phyloP scores from a whole-genome alignment of 2,888 invertebrate genomes.

The Octonoba sinensis region DNA sequence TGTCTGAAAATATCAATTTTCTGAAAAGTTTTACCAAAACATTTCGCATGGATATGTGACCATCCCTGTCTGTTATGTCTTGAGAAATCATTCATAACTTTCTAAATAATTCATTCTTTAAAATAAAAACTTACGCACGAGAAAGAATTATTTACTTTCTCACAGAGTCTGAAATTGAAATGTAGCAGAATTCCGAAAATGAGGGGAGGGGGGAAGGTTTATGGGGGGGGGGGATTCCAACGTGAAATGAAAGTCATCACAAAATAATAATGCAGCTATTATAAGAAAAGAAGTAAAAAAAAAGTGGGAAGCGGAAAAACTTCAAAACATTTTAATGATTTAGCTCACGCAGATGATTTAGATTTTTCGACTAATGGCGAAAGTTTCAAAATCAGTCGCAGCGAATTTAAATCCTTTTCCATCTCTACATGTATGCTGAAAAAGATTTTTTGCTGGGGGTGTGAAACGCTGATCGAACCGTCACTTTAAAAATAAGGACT shows the following conservation, averaged over 20 bases:
- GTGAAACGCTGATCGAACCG: constrained; percentile 37
- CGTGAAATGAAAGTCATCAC: constrained; percentile 54
- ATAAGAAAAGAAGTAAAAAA: constrained; percentile 23
- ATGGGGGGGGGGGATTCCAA: background rate
- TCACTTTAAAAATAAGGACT: constrained; percentile 42
- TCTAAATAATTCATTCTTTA: no score
- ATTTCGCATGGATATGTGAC: no score
- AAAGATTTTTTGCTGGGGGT: background rate
- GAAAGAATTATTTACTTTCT: no score
- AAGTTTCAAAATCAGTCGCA: constrained; percentile 33
- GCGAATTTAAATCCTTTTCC: constrained; percentile 56
- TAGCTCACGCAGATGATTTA: constrained; percentile 55
- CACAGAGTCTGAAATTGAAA: no score
- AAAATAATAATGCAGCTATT: constrained; percentile 58
- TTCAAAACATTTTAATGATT: constrained; percentile 60
- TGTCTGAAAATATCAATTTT: no score
- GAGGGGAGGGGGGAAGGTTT: background rate
- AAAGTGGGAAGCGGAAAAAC: constrained; percentile 15
- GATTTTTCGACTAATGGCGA: constrained; percentile 55
- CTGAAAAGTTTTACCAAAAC: no score
- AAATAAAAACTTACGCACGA: no score
- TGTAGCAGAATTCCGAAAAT: no score
- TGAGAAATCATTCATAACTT: no score
- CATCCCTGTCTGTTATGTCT: no score
- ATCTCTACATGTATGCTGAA: constrained; percentile 8